Percentiles rank a stretch among this genome's conserved stretches.
Evolutionary conservation across 2,888 invertebrate species (phyloP).

Genomic region (Sinelater perroti): DNA sequence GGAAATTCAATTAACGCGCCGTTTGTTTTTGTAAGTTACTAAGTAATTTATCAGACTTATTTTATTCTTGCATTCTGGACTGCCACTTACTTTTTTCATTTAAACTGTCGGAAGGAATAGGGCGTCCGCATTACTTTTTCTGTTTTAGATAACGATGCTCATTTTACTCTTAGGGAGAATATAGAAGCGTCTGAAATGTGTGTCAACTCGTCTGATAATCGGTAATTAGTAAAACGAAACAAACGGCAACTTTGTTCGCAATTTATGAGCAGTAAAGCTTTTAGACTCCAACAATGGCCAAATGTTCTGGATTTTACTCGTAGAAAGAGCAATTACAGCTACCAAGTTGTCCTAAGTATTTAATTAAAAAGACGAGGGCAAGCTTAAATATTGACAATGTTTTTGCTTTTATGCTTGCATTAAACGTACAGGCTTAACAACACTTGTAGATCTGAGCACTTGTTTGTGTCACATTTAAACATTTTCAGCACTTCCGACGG

Average conservation of each 20-base stretch:
- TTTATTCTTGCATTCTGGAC: conserved; percentile 19
- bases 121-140: too few relatives aligned
- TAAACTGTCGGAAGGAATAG: too few relatives aligned
- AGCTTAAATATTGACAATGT: conserved; percentile 32
- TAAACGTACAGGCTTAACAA: too few relatives aligned
- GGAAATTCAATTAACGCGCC: conserved; percentile 41
- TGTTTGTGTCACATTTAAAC: too few relatives aligned
- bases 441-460: too few relatives aligned
- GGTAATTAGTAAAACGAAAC: too few relatives aligned
- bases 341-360: conserved; percentile 27
- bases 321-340: conserved; percentile 31
- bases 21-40: conserved; percentile 37
- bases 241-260: conserved; percentile 3
- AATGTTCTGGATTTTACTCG: conserved; percentile 23
- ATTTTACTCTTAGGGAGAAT: too few relatives aligned
- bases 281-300: conserved; percentile 11
- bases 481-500: too few relatives aligned
- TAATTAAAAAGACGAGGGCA: conserved; percentile 28
- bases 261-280: conserved; percentile 17
- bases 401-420: conserved; percentile 26
- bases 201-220: too few relatives aligned
- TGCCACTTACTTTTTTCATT: conserved; percentile 12
- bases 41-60: conserved; percentile 29
- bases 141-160: too few relatives aligned
- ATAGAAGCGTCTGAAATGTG: too few relatives aligned